Conservation (phyloP, 2,888 invertebrate genomes). For the Sarcophaga rosellei region DNA sequence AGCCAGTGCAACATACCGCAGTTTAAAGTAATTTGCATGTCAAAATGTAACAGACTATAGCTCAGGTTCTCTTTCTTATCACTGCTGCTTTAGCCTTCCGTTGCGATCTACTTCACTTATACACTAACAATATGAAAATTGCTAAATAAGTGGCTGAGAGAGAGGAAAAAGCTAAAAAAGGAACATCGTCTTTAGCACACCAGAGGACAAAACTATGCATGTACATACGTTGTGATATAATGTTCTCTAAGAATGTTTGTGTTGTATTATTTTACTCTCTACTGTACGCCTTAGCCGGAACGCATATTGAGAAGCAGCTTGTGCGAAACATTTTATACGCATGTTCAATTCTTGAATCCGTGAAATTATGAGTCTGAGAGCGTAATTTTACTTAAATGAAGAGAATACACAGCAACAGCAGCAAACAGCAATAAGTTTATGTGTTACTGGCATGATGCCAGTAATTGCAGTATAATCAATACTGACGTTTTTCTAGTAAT, state of each 20-base stretch:
- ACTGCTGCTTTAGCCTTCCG: constrained; percentile 14
- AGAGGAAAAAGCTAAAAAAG: background rate
- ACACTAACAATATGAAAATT: background rate
- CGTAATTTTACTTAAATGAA: constrained; percentile 11
- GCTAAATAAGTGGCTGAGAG: constrained; percentile 1
- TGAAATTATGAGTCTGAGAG: constrained; percentile 25
- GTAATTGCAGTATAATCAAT: constrained; percentile 54
- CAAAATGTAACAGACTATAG: constrained; percentile 60
- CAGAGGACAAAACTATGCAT: constrained; percentile 6
- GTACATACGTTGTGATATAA: background rate
- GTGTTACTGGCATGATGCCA: constrained; percentile 56
- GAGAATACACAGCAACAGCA: constrained; percentile 29
- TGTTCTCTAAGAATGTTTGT: background rate
- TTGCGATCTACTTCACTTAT: constrained; percentile 1
- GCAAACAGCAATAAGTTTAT: constrained; percentile 40
- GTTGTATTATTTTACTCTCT: background rate
- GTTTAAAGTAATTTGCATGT: constrained; percentile 65
- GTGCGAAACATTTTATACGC: constrained; percentile 3
- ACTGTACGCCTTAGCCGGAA: background rate
- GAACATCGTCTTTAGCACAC: background rate
- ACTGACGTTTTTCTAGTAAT: constrained; percentile 24
- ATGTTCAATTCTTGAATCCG: constrained; percentile 8
- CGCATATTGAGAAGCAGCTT: constrained; percentile 28
- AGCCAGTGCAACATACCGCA: constrained; percentile 7
- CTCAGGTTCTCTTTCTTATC: constrained; percentile 27